A percentile compares a stretch with the other conserved stretches of the same genome.
Evolutionary conservation across 1,140 invertebrate genomes (phyloP).

Genomic region (Cataglyphis hispanica): DNA sequence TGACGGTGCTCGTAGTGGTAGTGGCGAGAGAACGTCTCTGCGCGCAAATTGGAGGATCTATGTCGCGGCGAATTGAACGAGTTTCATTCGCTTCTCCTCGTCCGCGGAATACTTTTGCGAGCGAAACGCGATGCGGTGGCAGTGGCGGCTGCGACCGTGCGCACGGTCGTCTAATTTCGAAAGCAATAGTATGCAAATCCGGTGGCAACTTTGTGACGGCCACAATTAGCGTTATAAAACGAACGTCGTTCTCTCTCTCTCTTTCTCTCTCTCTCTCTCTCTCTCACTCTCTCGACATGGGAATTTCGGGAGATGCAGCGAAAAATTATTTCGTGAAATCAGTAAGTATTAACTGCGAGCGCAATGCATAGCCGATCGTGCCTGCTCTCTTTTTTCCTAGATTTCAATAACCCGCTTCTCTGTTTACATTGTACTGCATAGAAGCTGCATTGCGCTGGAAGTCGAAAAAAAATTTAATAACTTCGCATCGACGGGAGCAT

Average conservation of each 20-base stretch:
- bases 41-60: constrained; percentile 55
- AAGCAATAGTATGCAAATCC: constrained; percentile 69
- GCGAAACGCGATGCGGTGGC: constrained; percentile 33
- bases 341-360: constrained; percentile 43
- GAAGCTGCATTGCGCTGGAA: constrained; percentile 6
- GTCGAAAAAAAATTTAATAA: constrained; percentile 60
- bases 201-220: constrained; percentile 62
- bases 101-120: constrained; percentile 55
- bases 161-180: constrained; percentile 61
- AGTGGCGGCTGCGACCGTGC: neutral
- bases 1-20: neutral
- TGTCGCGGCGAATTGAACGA: constrained; percentile 56
- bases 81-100: constrained; percentile 56
- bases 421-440: constrained; percentile 48
- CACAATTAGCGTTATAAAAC: constrained; percentile 67
- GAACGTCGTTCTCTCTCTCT: constrained; percentile 25
- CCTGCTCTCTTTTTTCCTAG: neutral
- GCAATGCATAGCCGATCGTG: neutral
- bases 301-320: neutral
- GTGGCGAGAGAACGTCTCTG: constrained; percentile 19
- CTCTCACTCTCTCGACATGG: neutral
- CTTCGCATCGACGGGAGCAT: constrained; percentile 8
- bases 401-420: constrained; percentile 49
- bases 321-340: constrained; percentile 57
- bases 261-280: too few species aligned